Evolutionary conservation across 2,113 vertebrate genomes (phyloP), one percentile per base, ranked within the genome.

Genomic region (Antechinus stuartii): DNA sequence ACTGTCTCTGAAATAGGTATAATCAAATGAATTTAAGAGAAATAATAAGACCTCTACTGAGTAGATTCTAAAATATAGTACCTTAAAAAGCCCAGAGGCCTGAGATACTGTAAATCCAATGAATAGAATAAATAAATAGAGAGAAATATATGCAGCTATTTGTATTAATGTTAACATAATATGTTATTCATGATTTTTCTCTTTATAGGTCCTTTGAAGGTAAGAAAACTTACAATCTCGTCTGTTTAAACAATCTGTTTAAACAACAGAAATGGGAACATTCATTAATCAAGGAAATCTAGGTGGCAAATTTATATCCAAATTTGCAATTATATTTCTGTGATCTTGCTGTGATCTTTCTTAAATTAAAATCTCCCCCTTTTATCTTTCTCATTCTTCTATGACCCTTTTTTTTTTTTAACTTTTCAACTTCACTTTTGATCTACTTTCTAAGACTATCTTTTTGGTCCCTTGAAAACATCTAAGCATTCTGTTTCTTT

Each of bases 111-210:
- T 91, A 93, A 97, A 97, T 98, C 93, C 5, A 54, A 98, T 97
- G 97, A 97, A 92, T 57, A 96, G 97, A 96, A 92, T 94, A 96
- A 97, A 97, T 92, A 96, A 92, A 92, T 95, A 61, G 96, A 96
- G 97, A 97, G 97, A 97, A 96, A 97, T 96, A 94, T 84, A 95
- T 93, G 55, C 56, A 49, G 55, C 26, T 91, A 68, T 42, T 68
- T 93, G 94, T 50, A 61, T 97, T 92, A 89, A n/a, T 93, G 95
- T 95, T 96, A 94, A 96, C 96, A 93, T 54, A 91, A 53, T 89
- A 93, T 76, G 47, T 93, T 96, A 96, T 84, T 98, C 95, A 96
- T 92, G 93, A 96, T 94, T 97, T 93, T 96, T 97, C 90, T 95
- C 94, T 96, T 96, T 96, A 97, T 96, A 96, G 90, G 91, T 47